phyloP scores from a whole-genome alignment of 2,113 vertebrate species.

The Spilogale gracilis region DNA sequence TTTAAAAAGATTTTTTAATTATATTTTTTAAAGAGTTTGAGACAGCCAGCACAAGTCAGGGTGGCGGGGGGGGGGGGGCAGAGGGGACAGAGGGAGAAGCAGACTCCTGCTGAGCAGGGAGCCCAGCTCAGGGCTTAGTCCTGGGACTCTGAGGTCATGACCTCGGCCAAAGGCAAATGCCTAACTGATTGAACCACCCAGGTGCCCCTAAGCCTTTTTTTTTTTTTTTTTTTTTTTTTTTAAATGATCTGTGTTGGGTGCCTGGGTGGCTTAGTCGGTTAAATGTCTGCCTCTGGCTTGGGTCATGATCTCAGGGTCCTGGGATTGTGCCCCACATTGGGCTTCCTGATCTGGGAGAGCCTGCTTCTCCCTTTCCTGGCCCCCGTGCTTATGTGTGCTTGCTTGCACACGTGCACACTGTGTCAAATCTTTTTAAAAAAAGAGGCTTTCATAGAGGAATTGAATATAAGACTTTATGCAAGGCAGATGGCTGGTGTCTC shows the following conservation, averaged over 20 bases:
- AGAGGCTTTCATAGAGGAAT: neutral
- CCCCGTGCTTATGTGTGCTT: neutral
- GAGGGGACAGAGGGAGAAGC: neutral
- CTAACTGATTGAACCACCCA: too few relatives aligned
- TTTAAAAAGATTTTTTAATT: too few relatives aligned
- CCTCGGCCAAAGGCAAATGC: too few relatives aligned
- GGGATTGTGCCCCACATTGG: too few relatives aligned
- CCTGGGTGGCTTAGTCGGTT: too few relatives aligned
- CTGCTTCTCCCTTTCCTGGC: neutral
- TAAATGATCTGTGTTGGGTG: too few relatives aligned
- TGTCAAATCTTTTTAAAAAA: neutral
- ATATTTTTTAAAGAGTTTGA: neutral
- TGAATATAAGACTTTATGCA: neutral
- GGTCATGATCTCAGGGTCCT: too few relatives aligned
- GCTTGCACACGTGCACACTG: too few relatives aligned
- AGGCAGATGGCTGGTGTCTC: neutral
- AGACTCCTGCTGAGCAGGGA: too few relatives aligned
- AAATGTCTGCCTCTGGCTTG: too few relatives aligned
- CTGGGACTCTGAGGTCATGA: neutral
- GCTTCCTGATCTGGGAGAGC: neutral
- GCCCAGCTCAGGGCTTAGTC: neutral
- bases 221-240: too few relatives aligned
- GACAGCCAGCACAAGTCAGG: neutral
- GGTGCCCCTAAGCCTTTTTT: too few relatives aligned
- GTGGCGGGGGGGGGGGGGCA: neutral